Evolutionary conservation across 1,140 invertebrate genomes (phyloP), one percentile per base, ranked within the genome.

Genomic region (Callitettix versicolor): DNA sequence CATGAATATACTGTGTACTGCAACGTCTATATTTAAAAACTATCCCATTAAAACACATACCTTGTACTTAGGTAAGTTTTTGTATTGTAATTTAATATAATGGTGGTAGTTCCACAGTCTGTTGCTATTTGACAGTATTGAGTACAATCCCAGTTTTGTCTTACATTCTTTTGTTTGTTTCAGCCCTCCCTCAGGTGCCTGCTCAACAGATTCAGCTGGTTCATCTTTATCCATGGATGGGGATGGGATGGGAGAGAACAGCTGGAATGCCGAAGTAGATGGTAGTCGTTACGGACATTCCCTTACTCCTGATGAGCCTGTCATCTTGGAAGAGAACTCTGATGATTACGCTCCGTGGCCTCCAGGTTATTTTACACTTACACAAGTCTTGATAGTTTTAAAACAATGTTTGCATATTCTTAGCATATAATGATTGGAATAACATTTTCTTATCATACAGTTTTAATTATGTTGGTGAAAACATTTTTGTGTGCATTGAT

Each of bases 191-290:
- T 76, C 75, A 41, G 76, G 72, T 2, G 75, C 78, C 3, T 83
- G 78, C 60, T 82, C 81, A 1, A 79, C 76, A 0, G 84, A 85
- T 61, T 84, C 81, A 5, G 80, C 81, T 20, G 81, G 82, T 17
- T 83, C 81, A 0, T 84, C 82, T 4, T 68, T 82, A 3, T 85
- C 82, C 26, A 77, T 84, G 64, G 79, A 82, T 56, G 82, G 84
- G 40, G 72, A 75, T 1, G 74, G 74, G 1, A 49, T 49, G 47
- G 49, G 52, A 5, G 58, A 58, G 18, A 55, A 52, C 14, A 41
- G 38, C 17, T 56, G 42, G 50, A 33, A 26, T 18, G 14, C 33
- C 9, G 53, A 36, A 26, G 56, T 55, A 9, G 53, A 33, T 33
- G 56, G 55, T 11, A 55, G 55, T 11, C 42, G 77, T 38, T 78